Evolutionary conservation across 35 echinoderm and acorn worm species (phyloP), one percentile per base, ranked within the genome.

Genomic region (Heliocidaris tuberculata): DNA sequence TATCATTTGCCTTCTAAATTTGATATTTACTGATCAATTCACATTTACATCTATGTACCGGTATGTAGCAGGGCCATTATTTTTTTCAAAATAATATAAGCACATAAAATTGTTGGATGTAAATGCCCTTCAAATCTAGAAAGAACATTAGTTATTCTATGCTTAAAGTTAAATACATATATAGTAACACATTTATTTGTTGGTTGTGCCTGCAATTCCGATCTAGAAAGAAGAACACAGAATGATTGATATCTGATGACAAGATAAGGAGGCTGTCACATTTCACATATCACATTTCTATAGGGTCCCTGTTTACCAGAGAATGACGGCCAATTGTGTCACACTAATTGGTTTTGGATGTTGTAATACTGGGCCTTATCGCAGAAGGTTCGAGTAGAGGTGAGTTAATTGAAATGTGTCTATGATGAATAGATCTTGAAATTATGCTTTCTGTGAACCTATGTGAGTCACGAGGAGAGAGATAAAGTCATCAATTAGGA

Each of bases 351-450:
- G 65, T n/a, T 78, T 78, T 78, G 65, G 21, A 78, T 5, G 65
- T 78, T 78, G 27, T n/a, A 78, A 78, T 78, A 4, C 65, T 78
- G 27, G 65, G 65, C 65, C 52, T 56, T 56, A 56, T 15, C 19
- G 27, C 6, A n/a, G 65, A 78, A 70, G 65, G 65, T 78, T n/a
- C 65, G 65, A 27, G 65, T 78, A 21, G 60, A 6, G 17, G 2
- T 19, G 65, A 78, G 65, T 78, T 78, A 78, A 78, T 78, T 78
- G 65, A 78, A 78, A 78, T 78, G 65, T 78, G 65, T 78, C 65
- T n/a, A 78, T 78, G 65, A 78, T 78, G 65, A 78, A 78, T 78
- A 78, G 65, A n/a, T 78, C 65, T 78, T 78, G 65, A 78, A 78
- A 78, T 24, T 19, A 21, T 78, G 65, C 65, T 27, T 78, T n/a